Conservation (phyloP, 2,888 invertebrate species). For the Eurytoma adleriae region DNA sequence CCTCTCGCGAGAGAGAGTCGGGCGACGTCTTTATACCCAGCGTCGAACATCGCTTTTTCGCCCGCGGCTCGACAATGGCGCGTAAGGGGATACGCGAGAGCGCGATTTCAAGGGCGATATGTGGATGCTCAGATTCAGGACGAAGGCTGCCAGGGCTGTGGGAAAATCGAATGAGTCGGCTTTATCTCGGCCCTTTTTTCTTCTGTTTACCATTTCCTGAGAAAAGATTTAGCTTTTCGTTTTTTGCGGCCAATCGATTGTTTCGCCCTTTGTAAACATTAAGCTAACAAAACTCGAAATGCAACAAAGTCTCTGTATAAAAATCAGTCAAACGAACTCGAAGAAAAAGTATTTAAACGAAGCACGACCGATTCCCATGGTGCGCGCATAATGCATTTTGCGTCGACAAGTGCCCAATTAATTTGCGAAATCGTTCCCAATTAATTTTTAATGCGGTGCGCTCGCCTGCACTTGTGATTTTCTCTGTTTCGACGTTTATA, state of each 20-base stretch:
- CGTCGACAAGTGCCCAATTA: conserved; percentile 39
- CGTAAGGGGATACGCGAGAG: conserved; percentile 35
- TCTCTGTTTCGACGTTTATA: conserved; percentile 36
- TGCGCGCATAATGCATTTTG: neutral
- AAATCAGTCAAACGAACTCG: neutral
- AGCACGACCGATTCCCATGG: neutral
- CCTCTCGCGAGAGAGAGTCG: conserved; percentile 59
- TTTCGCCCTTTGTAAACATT: too few relatives aligned
- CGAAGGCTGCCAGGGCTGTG: neutral
- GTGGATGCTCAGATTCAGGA: neutral
- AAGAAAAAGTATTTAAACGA: neutral
- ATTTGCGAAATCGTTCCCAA: conserved; percentile 44
- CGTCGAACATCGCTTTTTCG: conserved; percentile 69
- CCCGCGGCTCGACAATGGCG: conserved; percentile 63
- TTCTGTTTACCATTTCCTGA: too few relatives aligned
- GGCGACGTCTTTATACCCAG: conserved; percentile 70
- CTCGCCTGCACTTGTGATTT: neutral
- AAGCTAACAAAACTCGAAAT: neutral
- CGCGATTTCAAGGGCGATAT: conserved; percentile 33
- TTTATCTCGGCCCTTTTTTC: neutral
- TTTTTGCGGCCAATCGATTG: too few relatives aligned
- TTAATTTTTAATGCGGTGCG: conserved; percentile 47
- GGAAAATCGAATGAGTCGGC: conserved; percentile 18
- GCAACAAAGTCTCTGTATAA: neutral
- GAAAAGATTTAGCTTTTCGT: too few relatives aligned